phyloP scores from a whole-genome alignment of 2,113 vertebrate species.

The Microcebus ravelobensis region DNA sequence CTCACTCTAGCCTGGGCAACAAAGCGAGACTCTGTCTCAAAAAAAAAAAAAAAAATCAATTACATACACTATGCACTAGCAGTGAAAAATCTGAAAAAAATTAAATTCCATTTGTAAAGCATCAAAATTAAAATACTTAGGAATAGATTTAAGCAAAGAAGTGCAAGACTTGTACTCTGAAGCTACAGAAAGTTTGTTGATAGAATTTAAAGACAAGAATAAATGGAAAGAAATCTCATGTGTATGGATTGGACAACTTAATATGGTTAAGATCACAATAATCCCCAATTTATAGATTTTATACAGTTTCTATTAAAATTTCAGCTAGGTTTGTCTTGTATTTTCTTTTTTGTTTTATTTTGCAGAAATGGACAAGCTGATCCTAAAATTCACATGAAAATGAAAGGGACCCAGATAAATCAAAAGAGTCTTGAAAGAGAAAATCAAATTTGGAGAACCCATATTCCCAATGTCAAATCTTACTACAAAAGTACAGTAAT shows the following conservation, averaged over 20 bases:
- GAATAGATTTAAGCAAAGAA: not conserved
- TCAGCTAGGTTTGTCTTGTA: not conserved
- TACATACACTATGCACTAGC: not conserved
- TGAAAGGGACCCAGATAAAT: not conserved
- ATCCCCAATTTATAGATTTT: not conserved
- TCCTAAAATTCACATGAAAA: not conserved
- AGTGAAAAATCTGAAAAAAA: not conserved
- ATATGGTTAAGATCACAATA: not conserved
- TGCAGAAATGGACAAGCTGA: not conserved
- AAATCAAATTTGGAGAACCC: not conserved
- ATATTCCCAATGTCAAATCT: not conserved
- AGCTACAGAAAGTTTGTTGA: not conserved
- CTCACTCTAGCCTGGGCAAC: too few relatives aligned
- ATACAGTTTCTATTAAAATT: not conserved
- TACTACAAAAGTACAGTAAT: not conserved
- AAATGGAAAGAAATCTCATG: not conserved
- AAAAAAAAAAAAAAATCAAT: not conserved
- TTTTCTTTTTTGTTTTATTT: not conserved
- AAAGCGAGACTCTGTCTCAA: too few relatives aligned
- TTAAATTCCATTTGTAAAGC: not conserved
- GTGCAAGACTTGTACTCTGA: not conserved
- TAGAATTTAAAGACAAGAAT: not conserved
- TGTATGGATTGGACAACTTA: not conserved
- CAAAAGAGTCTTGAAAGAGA: not conserved
- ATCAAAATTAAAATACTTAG: not conserved